Percentiles rank a stretch among this genome's conserved stretches.
Conservation (phyloP, 2,888 invertebrate genomes). For the Eristalinus aeneus region DNA sequence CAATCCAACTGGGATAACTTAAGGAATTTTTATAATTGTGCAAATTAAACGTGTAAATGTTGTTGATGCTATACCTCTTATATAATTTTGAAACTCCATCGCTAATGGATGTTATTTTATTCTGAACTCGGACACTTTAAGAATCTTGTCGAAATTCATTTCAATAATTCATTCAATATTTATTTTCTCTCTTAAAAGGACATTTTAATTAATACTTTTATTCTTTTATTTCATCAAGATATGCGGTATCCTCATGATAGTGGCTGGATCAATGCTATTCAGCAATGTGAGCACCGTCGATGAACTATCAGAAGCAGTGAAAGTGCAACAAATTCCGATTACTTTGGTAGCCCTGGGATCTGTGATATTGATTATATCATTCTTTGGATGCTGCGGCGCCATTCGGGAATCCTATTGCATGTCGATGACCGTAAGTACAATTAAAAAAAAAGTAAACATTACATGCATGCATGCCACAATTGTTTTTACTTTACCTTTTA, state of each 20-base stretch:
- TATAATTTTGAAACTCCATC: no score
- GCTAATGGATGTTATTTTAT: no score
- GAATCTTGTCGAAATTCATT: no score
- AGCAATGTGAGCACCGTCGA: constrained; percentile 83
- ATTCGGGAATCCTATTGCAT: constrained; percentile 94
- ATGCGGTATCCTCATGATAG: constrained; percentile 86
- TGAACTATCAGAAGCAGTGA: constrained; percentile 80
- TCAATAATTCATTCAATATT: no score
- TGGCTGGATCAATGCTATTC: constrained; percentile 85
- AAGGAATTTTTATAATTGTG: no score
- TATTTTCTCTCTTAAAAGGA: no score
- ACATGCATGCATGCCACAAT: background rate
- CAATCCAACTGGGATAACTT: no score
- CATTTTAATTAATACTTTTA: no score
- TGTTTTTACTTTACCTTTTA: background rate
- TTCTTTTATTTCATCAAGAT: constrained; percentile 83
- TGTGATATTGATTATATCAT: constrained; percentile 89
- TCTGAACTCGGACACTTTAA: no score
- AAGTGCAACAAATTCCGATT: constrained; percentile 84
- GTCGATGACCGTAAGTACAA: constrained; percentile 87
- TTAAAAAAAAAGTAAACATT: background rate
- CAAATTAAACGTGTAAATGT: no score
- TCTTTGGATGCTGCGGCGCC: constrained; percentile 95
- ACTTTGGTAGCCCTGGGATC: constrained; percentile 86
- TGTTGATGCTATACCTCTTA: no score